Percentiles rank a stretch among this genome's conserved stretches.
Conservation (phyloP, 2,888 invertebrate genomes). For the Quadroppia sp. region DNA sequence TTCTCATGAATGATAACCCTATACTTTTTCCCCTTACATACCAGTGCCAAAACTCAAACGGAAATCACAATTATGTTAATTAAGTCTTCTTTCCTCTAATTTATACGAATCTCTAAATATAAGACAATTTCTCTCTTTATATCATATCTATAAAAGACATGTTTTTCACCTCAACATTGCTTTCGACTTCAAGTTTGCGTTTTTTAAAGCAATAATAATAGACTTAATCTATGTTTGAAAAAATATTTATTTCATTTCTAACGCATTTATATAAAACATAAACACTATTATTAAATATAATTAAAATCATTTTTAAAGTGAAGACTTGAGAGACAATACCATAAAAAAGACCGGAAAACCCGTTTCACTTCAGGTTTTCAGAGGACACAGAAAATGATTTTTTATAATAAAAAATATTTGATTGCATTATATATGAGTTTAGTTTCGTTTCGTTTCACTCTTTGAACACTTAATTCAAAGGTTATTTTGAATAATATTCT, state of each 20-base stretch:
- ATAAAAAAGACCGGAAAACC: neutral
- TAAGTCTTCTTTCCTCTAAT: neutral
- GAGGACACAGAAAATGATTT: neutral
- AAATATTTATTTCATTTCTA: neutral
- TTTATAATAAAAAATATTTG: slow-evolving; percentile 9
- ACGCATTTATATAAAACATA: neutral
- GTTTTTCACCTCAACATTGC: neutral
- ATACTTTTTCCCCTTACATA: neutral
- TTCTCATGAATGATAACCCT: neutral
- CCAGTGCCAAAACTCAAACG: neutral
- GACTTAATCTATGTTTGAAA: neutral
- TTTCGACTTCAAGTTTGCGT: neutral
- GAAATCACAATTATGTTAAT: neutral
- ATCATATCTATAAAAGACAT: neutral
- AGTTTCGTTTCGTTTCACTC: slow-evolving; percentile 26
- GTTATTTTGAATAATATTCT: neutral
- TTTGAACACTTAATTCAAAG: neutral
- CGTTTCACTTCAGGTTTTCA: neutral
- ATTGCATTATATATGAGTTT: neutral
- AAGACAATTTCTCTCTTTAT: neutral
- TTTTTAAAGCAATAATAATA: neutral
- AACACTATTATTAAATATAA: slow-evolving; percentile 4
- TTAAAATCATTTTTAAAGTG: neutral
- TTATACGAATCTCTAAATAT: neutral
- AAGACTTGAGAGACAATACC: neutral